These are phyloP conservation scores for Catagonus wagneri DNA, from an alignment of 2,113 vertebrate genomes.

Conservation along the genomic window DNA sequence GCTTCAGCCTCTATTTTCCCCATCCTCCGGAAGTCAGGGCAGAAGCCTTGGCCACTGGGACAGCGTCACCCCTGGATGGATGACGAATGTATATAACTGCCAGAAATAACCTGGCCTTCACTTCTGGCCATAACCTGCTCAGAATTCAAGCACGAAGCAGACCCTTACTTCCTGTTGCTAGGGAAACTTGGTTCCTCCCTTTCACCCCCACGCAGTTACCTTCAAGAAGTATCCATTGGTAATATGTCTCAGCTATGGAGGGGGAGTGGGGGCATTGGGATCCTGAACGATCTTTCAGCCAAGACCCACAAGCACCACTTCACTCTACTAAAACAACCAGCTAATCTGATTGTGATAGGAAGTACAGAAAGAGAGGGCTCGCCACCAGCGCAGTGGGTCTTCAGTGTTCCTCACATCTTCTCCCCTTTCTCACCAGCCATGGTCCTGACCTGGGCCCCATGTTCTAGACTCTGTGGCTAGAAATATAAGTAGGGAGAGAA, in stretches of 20 bases:
- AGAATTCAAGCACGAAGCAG: not conserved
- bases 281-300: not conserved
- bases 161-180: not conserved
- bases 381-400: not conserved
- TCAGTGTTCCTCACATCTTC: not conserved
- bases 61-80: not conserved
- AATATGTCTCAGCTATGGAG: not conserved
- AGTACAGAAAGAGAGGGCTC: not conserved
- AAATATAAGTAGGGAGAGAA: not conserved
- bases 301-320: not conserved
- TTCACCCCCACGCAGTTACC: not conserved
- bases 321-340: not conserved
- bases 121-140: not conserved
- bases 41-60: not conserved
- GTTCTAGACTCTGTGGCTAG: not conserved
- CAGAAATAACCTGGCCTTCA: constrained; percentile 11
- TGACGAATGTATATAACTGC: not conserved
- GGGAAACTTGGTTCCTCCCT: not conserved
- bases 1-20: not conserved
- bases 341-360: not conserved
- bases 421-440: not conserved
- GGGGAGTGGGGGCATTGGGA: too few species aligned
- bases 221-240: constrained; percentile 2
- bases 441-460: not conserved
- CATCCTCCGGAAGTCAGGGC: constrained; percentile 32